phyloP scores from a whole-genome alignment of 2,888 invertebrate species.

The Molanna angustata region DNA sequence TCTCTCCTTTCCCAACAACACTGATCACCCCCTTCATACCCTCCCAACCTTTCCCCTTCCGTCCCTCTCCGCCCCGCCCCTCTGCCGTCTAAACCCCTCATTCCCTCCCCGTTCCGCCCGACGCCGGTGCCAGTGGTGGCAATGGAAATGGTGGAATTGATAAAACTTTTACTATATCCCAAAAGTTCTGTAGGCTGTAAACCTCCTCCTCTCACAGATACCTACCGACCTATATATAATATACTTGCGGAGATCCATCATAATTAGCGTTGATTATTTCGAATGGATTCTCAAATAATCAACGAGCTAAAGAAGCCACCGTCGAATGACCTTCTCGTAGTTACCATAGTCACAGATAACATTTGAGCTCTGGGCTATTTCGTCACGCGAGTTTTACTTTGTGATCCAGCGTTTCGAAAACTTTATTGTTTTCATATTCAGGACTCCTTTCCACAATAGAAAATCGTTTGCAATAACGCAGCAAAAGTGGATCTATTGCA shows the following conservation, averaged over 20 bases:
- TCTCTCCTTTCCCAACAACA: slow-evolving; percentile 34
- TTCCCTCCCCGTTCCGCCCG: background rate
- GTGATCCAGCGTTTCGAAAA: background rate
- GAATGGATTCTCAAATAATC: no score
- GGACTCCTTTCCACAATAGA: background rate
- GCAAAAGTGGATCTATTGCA: no score
- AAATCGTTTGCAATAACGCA: no score
- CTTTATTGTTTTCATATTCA: background rate
- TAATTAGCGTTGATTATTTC: slow-evolving; percentile 17
- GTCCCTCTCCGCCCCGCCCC: slow-evolving; percentile 43
- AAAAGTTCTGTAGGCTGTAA: slow-evolving; percentile 10
- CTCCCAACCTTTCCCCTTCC: slow-evolving; percentile 37
- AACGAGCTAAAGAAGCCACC: no score
- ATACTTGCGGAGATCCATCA: slow-evolving; percentile 6
- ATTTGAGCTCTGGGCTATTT: background rate
- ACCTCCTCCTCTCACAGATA: no score
- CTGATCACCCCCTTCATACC: slow-evolving; percentile 35
- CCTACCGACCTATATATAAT: no score
- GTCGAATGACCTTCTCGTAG: no score
- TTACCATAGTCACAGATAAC: no score
- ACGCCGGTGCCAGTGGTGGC: slow-evolving; percentile 18
- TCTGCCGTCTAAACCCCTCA: slow-evolving; percentile 7
- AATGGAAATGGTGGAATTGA: slow-evolving; percentile 23
- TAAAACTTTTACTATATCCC: slow-evolving; percentile 21
- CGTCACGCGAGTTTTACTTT: background rate